Percentiles rank a stretch among this genome's conserved stretches.
These are phyloP conservation scores for Drosophila pseudotakahashii DNA, from an alignment of 2,888 invertebrate genomes.

Conservation along the genomic window DNA sequence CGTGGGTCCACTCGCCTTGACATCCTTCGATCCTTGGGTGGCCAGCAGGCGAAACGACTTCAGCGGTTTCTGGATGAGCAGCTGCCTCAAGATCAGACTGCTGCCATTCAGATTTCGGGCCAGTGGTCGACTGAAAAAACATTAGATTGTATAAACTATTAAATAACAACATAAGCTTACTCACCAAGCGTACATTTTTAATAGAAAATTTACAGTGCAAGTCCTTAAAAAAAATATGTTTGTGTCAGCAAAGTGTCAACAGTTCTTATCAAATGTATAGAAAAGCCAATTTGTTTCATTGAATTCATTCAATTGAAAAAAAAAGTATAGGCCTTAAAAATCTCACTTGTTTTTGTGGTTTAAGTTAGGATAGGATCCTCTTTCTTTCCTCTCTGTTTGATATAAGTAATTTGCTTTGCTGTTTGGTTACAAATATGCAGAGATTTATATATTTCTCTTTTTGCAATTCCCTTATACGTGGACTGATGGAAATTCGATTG, in stretches of 20 bases:
- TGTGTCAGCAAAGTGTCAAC: neutral
- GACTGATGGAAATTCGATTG: conserved; percentile 59
- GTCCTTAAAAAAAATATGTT: neutral
- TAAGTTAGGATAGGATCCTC: too few species aligned
- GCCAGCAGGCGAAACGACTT: neutral
- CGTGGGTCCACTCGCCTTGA: conserved; percentile 11
- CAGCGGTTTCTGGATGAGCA: neutral
- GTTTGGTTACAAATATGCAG: neutral
- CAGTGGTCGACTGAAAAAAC: conserved; percentile 1
- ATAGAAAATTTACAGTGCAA: neutral
- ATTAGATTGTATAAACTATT: too few species aligned
- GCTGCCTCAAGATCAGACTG: conserved; percentile 10
- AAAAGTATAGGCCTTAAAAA: too few species aligned
- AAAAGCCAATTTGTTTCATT: conserved; percentile 3
- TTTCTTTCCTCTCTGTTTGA: neutral
- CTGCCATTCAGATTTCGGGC: conserved; percentile 1
- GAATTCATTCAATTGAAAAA: too few species aligned
- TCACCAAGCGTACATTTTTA: conserved; percentile 24
- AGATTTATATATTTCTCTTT: neutral
- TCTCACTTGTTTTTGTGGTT: too few species aligned
- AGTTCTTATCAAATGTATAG: neutral
- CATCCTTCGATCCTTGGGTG: conserved; percentile 1
- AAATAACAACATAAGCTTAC: neutral
- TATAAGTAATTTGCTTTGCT: neutral
- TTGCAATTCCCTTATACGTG: conserved; percentile 29